Conservation (phyloP, 2,797 vertebrate species). For the Sebastes hubbsi region DNA sequence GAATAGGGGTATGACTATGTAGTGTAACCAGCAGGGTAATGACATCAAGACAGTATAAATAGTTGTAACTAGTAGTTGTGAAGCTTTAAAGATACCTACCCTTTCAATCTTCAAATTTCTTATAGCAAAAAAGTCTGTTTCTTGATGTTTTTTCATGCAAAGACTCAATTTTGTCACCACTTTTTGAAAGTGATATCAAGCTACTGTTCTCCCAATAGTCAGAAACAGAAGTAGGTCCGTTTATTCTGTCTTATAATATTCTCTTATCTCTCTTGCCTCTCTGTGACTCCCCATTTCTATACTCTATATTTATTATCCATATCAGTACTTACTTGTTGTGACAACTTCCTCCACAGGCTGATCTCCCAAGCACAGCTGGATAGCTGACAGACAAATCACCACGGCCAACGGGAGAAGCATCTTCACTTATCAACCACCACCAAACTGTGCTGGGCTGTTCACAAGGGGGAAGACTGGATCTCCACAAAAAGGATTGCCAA, state of each 20-base stretch:
- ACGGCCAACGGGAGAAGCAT: constrained; percentile 57
- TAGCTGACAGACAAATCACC: constrained; percentile 56
- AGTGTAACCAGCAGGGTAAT: not conserved
- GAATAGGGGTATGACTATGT: not conserved
- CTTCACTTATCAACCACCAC: not conserved
- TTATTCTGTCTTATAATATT: not conserved
- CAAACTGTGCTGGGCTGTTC: not conserved
- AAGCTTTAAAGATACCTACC: fast-evolving
- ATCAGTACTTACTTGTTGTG: constrained; percentile 52
- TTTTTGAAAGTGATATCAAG: not conserved
- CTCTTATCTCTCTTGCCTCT: not conserved
- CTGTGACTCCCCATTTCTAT: not conserved
- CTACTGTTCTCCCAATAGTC: not conserved
- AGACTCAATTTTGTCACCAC: not conserved
- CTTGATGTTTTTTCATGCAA: not conserved
- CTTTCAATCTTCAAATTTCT: not conserved
- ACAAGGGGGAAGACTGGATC: not conserved
- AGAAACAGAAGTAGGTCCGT: not conserved
- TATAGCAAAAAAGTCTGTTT: not conserved
- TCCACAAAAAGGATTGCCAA: not conserved
- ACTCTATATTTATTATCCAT: not conserved
- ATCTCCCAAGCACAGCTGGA: constrained; percentile 57
- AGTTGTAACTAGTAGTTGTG: not conserved
- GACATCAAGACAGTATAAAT: not conserved
- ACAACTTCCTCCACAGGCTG: constrained; percentile 44